Conservation (phyloP, 2,797 vertebrate species). For the Syndactyla subalaris region DNA sequence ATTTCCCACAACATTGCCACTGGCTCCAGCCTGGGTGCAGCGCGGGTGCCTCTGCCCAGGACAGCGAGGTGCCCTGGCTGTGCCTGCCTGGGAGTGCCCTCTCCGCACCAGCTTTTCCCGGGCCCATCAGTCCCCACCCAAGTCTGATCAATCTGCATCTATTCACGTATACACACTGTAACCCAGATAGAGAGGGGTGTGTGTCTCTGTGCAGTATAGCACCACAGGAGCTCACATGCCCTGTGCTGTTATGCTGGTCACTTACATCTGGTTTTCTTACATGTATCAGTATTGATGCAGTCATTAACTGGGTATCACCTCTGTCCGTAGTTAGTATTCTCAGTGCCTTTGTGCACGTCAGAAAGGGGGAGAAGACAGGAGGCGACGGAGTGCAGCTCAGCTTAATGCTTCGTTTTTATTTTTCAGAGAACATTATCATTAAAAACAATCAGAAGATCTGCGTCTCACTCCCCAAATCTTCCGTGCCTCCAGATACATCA, state of each 20-base stretch:
- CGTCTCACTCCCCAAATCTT: not conserved
- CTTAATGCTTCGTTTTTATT: not conserved
- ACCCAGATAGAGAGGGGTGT: not conserved
- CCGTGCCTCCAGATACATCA: not conserved
- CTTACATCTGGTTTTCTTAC: not conserved
- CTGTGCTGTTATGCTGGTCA: not conserved
- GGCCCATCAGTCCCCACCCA: rapidly evolving
- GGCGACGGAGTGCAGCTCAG: not conserved
- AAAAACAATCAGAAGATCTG: not conserved
- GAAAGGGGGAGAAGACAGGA: not conserved
- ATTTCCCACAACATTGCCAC: not conserved
- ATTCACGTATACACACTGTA: rapidly evolving
- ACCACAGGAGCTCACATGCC: not conserved
- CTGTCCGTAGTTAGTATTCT: not conserved
- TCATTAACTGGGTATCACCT: not conserved
- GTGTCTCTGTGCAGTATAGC: not conserved
- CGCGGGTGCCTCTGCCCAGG: not conserved
- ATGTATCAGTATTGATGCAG: not conserved
- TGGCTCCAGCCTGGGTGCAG: not conserved
- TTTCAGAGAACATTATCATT: not conserved
- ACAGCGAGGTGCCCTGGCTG: not conserved
- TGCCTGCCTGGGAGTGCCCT: not conserved
- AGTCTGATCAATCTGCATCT: not conserved
- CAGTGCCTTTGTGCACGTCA: not conserved
- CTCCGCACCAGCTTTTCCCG: not conserved